A percentile compares a stretch with the other conserved stretches of the same genome.
phyloP scores from a whole-genome alignment of 2,113 vertebrate species.

The Alligator mississippiensis region DNA sequence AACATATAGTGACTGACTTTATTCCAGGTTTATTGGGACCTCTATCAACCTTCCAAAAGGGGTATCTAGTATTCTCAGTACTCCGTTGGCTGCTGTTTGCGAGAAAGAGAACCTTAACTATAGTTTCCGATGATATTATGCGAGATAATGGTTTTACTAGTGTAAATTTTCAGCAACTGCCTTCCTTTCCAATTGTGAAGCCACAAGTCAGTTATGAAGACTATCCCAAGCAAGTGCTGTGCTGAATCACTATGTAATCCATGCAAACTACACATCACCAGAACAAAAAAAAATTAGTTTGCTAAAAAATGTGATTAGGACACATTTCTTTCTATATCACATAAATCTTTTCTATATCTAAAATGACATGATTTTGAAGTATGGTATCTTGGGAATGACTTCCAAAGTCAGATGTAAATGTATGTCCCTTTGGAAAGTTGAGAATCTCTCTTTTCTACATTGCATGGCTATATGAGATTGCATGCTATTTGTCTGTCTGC shows the following conservation, averaged over 20 bases:
- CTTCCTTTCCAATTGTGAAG: background rate
- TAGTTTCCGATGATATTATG: background rate
- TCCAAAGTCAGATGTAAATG: background rate
- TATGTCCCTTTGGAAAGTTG: background rate
- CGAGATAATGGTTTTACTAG: background rate
- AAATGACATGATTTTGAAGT: background rate
- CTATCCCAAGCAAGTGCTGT: background rate
- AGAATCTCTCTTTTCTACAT: background rate
- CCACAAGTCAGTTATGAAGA: slow-evolving; percentile 7
- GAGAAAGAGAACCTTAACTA: background rate
- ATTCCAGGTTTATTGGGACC: background rate
- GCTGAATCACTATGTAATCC: background rate
- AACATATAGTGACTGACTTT: background rate
- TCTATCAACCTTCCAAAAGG: no score
- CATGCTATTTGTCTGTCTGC: background rate
- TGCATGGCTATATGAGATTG: background rate
- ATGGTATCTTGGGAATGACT: background rate
- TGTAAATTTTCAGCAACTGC: background rate
- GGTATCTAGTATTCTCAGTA: accelerated
- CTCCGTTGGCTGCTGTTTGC: no score
- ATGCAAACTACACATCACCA: background rate
- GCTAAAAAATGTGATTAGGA: background rate
- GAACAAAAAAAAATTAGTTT: background rate
- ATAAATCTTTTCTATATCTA: background rate
- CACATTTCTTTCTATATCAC: background rate